Evolutionary conservation across 2,113 vertebrate species (phyloP).

Genomic region (Gambusia affinis): DNA sequence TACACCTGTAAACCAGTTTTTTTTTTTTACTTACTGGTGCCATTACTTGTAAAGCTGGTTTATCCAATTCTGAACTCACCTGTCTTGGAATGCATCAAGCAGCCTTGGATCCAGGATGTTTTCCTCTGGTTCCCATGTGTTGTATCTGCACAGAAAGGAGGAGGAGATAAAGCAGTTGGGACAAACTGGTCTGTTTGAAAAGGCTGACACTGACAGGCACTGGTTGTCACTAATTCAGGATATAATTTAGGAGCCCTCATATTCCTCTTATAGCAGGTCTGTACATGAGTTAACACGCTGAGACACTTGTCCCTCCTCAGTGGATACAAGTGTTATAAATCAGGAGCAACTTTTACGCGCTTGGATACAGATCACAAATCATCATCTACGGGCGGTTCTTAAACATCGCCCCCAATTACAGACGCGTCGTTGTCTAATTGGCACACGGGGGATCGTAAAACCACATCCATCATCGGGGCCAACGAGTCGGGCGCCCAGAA

Average conservation of each 20-base stretch:
- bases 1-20: conserved; percentile 3
- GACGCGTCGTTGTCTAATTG: conserved; percentile 46
- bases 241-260: background rate
- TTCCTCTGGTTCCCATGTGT: conserved; percentile 82
- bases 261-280: background rate
- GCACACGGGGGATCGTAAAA: conserved; percentile 54
- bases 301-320: conserved; percentile 27
- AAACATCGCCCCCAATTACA: conserved; percentile 31
- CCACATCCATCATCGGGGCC: conserved; percentile 60
- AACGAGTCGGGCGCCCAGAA: conserved; percentile 3
- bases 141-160: conserved; percentile 70
- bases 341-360: conserved; percentile 62
- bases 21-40: background rate
- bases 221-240: background rate
- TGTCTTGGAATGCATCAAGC: conserved; percentile 78
- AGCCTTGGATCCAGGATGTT: conserved; percentile 81
- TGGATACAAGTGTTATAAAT: conserved; percentile 41
- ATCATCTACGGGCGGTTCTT: conserved; percentile 23
- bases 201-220: background rate
- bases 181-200: background rate
- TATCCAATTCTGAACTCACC: conserved; percentile 50
- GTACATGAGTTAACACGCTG: conserved; percentile 32
- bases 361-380: background rate
- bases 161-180: conserved; percentile 7
- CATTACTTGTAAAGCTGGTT: background rate